These are phyloP conservation scores for Pardosa pseudoannulata DNA, from an alignment of 2,888 invertebrate species.

Conservation along the genomic window DNA sequence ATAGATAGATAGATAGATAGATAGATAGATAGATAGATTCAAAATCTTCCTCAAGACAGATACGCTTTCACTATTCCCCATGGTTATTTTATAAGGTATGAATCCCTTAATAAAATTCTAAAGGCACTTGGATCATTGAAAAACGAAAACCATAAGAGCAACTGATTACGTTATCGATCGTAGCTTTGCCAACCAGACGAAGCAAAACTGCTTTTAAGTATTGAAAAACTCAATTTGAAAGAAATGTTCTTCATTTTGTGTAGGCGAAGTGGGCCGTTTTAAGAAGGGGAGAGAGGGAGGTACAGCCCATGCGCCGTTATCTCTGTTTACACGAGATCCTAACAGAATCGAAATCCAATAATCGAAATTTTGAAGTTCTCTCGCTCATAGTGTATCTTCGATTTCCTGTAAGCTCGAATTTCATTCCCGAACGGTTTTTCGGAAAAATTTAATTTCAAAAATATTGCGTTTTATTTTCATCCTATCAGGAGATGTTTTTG, in stretches of 20 bases:
- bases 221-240: not conserved
- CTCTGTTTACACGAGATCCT: not conserved
- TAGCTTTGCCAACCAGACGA: too few relatives aligned
- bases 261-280: not conserved
- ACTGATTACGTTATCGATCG: too few relatives aligned
- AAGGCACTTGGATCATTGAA: too few relatives aligned
- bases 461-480: not conserved
- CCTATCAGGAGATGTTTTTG: not conserved
- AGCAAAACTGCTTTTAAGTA: not conserved
- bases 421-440: not conserved
- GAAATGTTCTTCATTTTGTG: not conserved
- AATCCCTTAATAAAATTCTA: too few relatives aligned
- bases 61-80: too few relatives aligned
- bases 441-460: constrained; percentile 9
- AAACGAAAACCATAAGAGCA: too few relatives aligned
- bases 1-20: too few relatives aligned
- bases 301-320: not conserved
- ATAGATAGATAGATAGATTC: too few relatives aligned
- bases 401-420: not conserved
- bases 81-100: too few relatives aligned
- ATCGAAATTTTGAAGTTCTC: not conserved
- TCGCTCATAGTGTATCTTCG: not conserved
- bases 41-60: too few relatives aligned
- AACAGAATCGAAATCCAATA: constrained; percentile 13
- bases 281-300: too few relatives aligned